Base-by-base conservation (phyloP, 2,113 vertebrate species). In the Aegotheles bennettii region DNA sequence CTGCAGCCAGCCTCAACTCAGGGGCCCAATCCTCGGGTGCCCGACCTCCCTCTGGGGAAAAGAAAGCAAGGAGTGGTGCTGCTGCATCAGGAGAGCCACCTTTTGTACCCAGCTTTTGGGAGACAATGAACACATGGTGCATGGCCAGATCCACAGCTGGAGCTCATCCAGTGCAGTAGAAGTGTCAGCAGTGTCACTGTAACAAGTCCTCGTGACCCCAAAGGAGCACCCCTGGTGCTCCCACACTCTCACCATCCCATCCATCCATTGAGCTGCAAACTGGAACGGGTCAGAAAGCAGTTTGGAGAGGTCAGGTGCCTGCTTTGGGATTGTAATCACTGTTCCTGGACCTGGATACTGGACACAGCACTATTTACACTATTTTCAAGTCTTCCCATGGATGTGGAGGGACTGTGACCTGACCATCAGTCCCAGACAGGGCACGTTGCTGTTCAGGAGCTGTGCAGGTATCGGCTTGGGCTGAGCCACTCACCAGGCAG, bases 381-480 rank as follows among this genome's bases (percentile, higher is more conserved):
- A 13, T 45, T 69, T 80, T 50, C 28, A 50, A 42, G 50, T 31
- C 45, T 42, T 73, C 18, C 75, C 21, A 5, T 26, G 43, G 38
- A n/a, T 59, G 13, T 54, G 51, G 23, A 78, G 29, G 47, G 57
- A 54, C 18, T 33, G 42, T 36, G 75, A 73, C 35, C 56, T 51
- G 33, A 64, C 13, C 42, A 9, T 40, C 24, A 36, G 38, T 33
- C 16, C 23, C 36, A 53, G 18, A 16, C 2, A 4, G 21, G 47
- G 13, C 15, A 53, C 1, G 0, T 10, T 65, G 13, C 40, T 76
- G 18, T 33, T 53, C 36, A 13, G 68, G 71, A 85, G 28, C 50
- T 29, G 50, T 50, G 47, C 18, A 23, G 31, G 7, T 48, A 13
- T 61, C 0, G 0, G 45, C 21, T 65, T 17, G 29, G 43, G 28